Evolutionary conservation across 2,888 invertebrate species (phyloP).

Genomic region (Romanomermis culicivorax): DNA sequence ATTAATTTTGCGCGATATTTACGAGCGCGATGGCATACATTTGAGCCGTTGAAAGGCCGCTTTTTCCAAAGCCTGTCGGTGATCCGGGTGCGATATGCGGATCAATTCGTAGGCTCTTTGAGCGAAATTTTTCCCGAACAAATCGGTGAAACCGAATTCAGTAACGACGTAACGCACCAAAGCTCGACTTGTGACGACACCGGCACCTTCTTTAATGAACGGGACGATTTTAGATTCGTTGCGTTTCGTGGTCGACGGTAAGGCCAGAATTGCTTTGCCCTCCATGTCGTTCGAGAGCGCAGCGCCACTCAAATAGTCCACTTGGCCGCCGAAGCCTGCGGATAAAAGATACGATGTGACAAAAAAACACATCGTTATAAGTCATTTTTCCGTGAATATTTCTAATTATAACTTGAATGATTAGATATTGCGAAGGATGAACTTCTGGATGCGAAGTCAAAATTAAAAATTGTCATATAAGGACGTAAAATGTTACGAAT

Average conservation of each 20-base stretch:
- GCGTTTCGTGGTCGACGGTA: constrained; percentile 55
- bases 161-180: constrained; percentile 84
- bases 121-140: constrained; percentile 68
- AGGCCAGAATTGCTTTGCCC: constrained; percentile 75
- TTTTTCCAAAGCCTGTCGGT: constrained; percentile 58
- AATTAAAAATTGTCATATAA: too few species aligned
- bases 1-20: too few species aligned
- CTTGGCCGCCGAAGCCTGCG: constrained; percentile 68
- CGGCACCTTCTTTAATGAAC: constrained; percentile 60
- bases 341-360: neutral
- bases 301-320: constrained; percentile 77
- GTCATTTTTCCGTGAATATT: too few species aligned
- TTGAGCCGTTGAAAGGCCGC: constrained; percentile 51
- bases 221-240: constrained; percentile 67
- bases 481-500: too few species aligned
- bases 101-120: constrained; percentile 75
- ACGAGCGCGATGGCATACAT: constrained; percentile 34
- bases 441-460: too few species aligned
- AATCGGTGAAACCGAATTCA: constrained; percentile 64
- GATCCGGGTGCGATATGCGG: constrained; percentile 66
- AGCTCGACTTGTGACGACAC: constrained; percentile 74
- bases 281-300: constrained; percentile 58
- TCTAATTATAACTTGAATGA: too few species aligned
- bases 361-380: too few species aligned
- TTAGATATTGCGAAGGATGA: too few species aligned